phyloP scores from a whole-genome alignment of 2,888 invertebrate species.

The Ormyrus nitidulus region DNA sequence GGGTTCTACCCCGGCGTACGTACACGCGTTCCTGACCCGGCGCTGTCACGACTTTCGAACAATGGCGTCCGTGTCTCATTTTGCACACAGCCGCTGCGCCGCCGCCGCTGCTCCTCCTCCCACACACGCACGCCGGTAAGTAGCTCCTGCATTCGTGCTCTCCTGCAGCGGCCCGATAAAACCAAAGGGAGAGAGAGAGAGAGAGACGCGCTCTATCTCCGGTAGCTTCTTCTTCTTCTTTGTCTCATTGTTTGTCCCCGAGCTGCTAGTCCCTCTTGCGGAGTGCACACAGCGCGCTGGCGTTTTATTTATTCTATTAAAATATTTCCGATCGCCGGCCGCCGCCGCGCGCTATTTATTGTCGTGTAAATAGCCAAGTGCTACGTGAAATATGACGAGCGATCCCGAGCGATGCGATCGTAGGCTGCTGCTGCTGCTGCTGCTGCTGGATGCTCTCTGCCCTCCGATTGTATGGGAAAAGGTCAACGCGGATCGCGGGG shows the following conservation, averaged over 20 bases:
- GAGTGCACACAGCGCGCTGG: background rate
- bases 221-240: conserved; percentile 44
- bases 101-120: background rate
- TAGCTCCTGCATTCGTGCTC: conserved; percentile 26
- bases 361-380: conserved; percentile 37
- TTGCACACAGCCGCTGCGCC: conserved; percentile 62
- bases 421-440: background rate
- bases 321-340: conserved; percentile 42
- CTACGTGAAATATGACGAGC: conserved; percentile 35
- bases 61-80: conserved; percentile 69
- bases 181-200: conserved; percentile 48
- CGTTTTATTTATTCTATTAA: conserved; percentile 51
- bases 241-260: conserved; percentile 55
- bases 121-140: background rate
- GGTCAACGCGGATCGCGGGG: background rate
- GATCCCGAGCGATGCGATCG: background rate
- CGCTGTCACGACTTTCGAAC: conserved; percentile 73
- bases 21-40: conserved; percentile 73
- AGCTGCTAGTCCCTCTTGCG: conserved; percentile 2
- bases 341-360: conserved; percentile 30
- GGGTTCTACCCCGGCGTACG: conserved; percentile 56
- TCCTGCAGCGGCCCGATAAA: background rate
- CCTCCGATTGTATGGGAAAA: background rate
- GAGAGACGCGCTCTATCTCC: conserved; percentile 2
- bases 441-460: background rate